These are phyloP conservation scores for Tolypeutes matacus DNA, from an alignment of 2,797 vertebrate species.

Conservation along the genomic window DNA sequence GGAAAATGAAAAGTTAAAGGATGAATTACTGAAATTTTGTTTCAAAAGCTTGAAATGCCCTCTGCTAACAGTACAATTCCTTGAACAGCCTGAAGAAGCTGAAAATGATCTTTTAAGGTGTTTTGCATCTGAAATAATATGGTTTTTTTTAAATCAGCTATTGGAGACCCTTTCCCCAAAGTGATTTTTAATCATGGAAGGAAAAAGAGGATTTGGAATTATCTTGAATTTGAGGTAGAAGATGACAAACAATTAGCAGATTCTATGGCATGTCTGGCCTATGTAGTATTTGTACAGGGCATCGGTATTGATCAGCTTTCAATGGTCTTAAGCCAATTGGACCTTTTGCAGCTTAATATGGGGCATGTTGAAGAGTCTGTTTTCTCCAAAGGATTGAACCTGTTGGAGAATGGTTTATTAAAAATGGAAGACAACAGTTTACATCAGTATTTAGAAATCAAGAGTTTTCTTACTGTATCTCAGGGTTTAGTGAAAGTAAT, in stretches of 20 bases:
- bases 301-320: conserved; percentile 92
- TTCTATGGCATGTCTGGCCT: conserved; percentile 94
- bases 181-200: conserved; percentile 83
- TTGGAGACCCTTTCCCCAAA: conserved; percentile 87
- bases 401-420: conserved; percentile 91
- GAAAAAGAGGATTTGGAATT: conserved; percentile 82
- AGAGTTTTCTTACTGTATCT: conserved; percentile 89
- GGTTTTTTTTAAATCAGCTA: conserved; percentile 83
- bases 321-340: conserved; percentile 93
- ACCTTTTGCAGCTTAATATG: conserved; percentile 95
- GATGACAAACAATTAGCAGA: conserved; percentile 88
- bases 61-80: too few relatives aligned
- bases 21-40: too few relatives aligned
- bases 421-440: conserved; percentile 91
- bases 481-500: conserved; percentile 94
- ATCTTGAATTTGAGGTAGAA: conserved; percentile 85
- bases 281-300: conserved; percentile 95
- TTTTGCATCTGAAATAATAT: conserved; percentile 69
- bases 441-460: conserved; percentile 92
- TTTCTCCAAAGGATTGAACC: conserved; percentile 95
- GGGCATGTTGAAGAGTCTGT: conserved; percentile 92
- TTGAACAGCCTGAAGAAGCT: too few relatives aligned
- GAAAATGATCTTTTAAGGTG: too few relatives aligned
- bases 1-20: too few relatives aligned
- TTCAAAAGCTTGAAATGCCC: too few relatives aligned